Base-by-base conservation (phyloP, 2,797 vertebrate species). In the Alectoris magna region DNA sequence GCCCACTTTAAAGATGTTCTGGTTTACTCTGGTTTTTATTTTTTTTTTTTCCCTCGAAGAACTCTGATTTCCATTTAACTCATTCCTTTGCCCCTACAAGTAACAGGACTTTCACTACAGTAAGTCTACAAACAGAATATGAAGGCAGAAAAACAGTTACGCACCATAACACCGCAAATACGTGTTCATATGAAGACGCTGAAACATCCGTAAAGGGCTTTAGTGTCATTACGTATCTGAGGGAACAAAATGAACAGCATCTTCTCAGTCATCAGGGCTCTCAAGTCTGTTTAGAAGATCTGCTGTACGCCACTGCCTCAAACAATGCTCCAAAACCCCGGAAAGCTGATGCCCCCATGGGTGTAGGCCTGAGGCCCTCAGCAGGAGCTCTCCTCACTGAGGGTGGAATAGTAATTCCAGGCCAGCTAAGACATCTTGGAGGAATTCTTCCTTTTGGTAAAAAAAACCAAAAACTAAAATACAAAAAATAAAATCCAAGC, bases 151-250 rank as follows among this genome's bases (percentile, higher is more conserved):
- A 68, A 71, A 24, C 21, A 78, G 26, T 53, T 83, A 88, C 98
- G 86, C 90, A 99, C 99, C 98, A 99, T 96, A 99, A 97, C 89
- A 98, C 98, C 19, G 98, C 92, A 95, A 99, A 99, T 93, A 98
- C 98, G 91, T 98, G 98, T 94, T 99, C 99, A 22, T 98, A 94
- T 49, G 98, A 90, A 46, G 98, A 91, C 64, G 98, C 86, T 14
- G 98, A 97, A 14, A 97, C 83, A 36, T 99, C 98, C 9, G 88
- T 91, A 87, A 98, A 98, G 46, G 97, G 98, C 97, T 98, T 99
- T 86, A 99, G 96, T 66, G 98, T 98, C 97, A 99, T 97, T 39
- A 98, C 97, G 91, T 98, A 99, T 92, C 99, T 99, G 84, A 74
- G 41, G 60, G 93, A 94, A 96, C 5, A 88, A 34, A 81, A 67